Percentiles rank a stretch among this genome's conserved stretches.
Conservation (phyloP, 23 tunicate species). For the Phallusia fumigata region DNA sequence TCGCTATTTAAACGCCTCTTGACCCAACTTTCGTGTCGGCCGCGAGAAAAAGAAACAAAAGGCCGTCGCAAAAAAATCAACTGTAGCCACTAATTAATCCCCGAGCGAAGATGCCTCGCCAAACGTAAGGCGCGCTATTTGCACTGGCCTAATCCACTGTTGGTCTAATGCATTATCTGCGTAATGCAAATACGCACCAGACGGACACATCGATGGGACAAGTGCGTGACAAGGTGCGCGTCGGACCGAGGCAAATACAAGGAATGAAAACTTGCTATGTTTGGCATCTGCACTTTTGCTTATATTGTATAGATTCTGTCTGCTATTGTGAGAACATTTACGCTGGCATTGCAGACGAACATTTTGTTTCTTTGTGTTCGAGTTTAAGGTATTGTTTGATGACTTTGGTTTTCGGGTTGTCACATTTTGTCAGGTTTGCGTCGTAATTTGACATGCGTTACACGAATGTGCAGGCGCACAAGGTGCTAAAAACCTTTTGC, state of each 20-base stretch:
- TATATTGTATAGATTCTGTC: background rate
- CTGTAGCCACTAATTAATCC: conserved; percentile 5
- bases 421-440: too few species aligned
- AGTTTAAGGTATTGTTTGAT: too few species aligned
- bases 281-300: conserved; percentile 2
- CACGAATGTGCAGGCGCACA: too few species aligned
- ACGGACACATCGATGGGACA: background rate
- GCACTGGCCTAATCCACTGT: background rate
- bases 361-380: too few species aligned
- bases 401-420: too few species aligned
- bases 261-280: background rate
- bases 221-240: background rate
- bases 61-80: background rate
- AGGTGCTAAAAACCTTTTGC: too few species aligned
- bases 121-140: background rate
- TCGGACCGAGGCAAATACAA: background rate
- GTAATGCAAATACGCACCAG: background rate
- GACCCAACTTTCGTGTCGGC: conserved; percentile 5
- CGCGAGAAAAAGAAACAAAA: background rate
- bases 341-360: too few species aligned
- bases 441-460: too few species aligned
- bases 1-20: background rate
- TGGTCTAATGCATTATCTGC: background rate
- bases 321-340: too few species aligned
- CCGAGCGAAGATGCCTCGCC: background rate